A percentile compares a stretch with the other conserved stretches of the same genome.
phyloP scores from a whole-genome alignment of 2,113 vertebrate genomes.

The Meriones unguiculatus region DNA sequence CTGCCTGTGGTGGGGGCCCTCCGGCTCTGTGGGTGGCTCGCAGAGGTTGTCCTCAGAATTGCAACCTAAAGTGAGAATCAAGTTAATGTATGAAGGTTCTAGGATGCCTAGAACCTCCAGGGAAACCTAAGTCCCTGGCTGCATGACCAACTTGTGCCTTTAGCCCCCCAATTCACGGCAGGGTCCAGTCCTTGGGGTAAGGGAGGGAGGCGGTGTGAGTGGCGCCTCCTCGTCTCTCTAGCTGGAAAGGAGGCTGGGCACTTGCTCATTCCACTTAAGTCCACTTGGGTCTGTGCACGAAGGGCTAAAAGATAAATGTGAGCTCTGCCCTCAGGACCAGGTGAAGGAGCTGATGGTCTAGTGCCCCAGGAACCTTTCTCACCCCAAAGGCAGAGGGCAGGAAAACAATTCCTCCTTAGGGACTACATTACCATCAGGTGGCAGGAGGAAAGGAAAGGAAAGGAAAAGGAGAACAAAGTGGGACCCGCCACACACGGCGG shows the following conservation, averaged over 20 bases:
- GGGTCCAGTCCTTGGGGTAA: neutral
- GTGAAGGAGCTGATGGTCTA: neutral
- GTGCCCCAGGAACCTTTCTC: neutral
- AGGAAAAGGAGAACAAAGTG: neutral
- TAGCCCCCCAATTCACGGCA: fast-evolving
- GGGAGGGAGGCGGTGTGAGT: fast-evolving
- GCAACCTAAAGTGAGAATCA: neutral
- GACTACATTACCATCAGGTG: neutral
- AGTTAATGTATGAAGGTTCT: neutral
- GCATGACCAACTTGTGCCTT: fast-evolving
- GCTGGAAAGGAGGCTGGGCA: neutral
- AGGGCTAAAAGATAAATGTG: neutral
- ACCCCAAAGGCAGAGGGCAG: neutral
- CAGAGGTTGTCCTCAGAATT: conserved; percentile 72
- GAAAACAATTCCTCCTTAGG: too few species aligned
- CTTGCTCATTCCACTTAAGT: too few species aligned
- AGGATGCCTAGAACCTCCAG: neutral
- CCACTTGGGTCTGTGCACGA: neutral
- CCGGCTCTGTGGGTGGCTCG: conserved; percentile 57
- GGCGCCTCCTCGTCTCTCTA: neutral
- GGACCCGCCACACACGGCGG: neutral
- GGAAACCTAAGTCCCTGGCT: neutral
- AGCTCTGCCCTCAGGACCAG: neutral
- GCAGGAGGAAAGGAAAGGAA: neutral
- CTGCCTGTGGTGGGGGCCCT: conserved; percentile 55